These are phyloP conservation scores for Drosophila mojavensis DNA, from an alignment of 1,140 invertebrate species.

Conservation along the genomic window DNA sequence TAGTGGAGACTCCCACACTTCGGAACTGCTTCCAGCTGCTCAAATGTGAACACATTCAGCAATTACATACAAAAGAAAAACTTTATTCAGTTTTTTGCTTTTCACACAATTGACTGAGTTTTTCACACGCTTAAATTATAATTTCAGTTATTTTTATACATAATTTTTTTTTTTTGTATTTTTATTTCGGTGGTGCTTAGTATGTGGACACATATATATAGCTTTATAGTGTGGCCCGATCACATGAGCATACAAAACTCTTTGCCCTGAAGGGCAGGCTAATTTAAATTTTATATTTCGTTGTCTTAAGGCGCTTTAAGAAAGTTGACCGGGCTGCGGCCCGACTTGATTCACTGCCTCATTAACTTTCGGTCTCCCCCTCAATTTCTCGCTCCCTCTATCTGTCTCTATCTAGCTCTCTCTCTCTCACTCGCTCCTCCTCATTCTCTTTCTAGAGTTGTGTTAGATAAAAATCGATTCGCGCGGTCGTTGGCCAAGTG, in stretches of 20 bases:
- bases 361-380: constrained; percentile 64
- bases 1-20: constrained; percentile 27
- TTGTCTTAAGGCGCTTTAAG: constrained; percentile 54
- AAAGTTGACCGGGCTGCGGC: constrained; percentile 69
- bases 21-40: constrained; percentile 10
- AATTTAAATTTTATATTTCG: constrained; percentile 72
- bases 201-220: constrained; percentile 24
- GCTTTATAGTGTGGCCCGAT: constrained; percentile 18
- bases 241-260: constrained; percentile 75
- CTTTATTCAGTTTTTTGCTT: constrained; percentile 60
- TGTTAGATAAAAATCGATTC: constrained; percentile 79
- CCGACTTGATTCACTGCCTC: constrained; percentile 69
- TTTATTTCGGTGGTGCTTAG: constrained; percentile 33
- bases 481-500: constrained; percentile 76
- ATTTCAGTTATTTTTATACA: constrained; percentile 75
- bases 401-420: not conserved
- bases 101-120: constrained; percentile 79
- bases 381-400: not conserved
- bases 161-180: constrained; percentile 5
- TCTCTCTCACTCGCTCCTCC: not conserved
- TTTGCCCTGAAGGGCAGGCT: constrained; percentile 48
- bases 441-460: not conserved
- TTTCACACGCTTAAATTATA: constrained; percentile 82
- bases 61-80: constrained; percentile 62
- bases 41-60: constrained; percentile 71